phyloP scores from a whole-genome alignment of 2,113 vertebrate species.

The Ophthalmolycus amberensis region DNA sequence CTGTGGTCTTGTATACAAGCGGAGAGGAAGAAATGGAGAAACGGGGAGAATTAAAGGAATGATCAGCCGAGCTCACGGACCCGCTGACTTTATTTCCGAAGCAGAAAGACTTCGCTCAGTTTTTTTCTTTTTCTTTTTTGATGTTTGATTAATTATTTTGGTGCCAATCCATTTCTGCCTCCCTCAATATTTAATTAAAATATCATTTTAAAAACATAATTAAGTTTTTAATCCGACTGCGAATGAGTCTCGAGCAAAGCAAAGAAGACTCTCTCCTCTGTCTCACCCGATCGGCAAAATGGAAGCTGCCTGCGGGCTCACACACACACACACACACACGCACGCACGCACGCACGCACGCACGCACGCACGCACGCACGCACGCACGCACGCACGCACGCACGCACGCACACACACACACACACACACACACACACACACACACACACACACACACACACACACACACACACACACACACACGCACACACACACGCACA shows the following conservation, averaged over 20 bases:
- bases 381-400: constrained; percentile 17
- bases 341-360: constrained; percentile 27
- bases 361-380: constrained; percentile 26
- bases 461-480: constrained; percentile 23
- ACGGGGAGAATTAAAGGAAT: constrained; percentile 92
- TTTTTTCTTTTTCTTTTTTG: constrained; percentile 65
- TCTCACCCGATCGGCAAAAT: constrained; percentile 58
- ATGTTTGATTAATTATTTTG: constrained; percentile 99
- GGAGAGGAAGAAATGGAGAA: not conserved
- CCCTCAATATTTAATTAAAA: constrained; percentile 99
- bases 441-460: constrained; percentile 24
- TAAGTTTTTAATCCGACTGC: constrained; percentile 94
- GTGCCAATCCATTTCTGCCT: constrained; percentile 97
- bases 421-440: constrained; percentile 6
- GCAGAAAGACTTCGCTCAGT: constrained; percentile 82
- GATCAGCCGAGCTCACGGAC: constrained; percentile 79
- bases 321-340: constrained; percentile 26
- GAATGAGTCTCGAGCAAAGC: constrained; percentile 80
- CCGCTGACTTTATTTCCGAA: constrained; percentile 89
- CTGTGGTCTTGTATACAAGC: not conserved
- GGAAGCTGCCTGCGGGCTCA: constrained; percentile 55
- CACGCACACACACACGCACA: not conserved
- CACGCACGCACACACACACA: not conserved
- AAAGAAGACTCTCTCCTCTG: constrained; percentile 43
- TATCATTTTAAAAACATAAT: constrained; percentile 98